Percentiles rank a stretch among this genome's conserved stretches.
Conservation (phyloP, 2,797 vertebrate species). For the Myotis daubentonii region DNA sequence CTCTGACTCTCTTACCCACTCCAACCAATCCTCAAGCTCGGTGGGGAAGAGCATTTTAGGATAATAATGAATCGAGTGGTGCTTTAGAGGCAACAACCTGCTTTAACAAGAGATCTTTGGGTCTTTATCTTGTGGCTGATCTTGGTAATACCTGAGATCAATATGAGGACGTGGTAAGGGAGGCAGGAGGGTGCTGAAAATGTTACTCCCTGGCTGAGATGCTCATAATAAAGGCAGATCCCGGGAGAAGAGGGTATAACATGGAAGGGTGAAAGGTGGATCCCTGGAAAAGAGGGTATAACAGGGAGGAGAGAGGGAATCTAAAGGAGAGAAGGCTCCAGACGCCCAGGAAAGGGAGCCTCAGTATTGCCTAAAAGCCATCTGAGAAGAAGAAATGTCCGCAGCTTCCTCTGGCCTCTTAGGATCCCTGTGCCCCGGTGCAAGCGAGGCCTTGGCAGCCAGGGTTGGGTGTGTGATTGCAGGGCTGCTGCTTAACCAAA, state of each 20-base stretch:
- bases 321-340: not conserved
- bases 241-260: not conserved
- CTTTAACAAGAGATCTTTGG: not conserved
- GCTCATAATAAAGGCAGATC: not conserved
- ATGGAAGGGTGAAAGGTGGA: no score
- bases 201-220: not conserved
- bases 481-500: not conserved
- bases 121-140: not conserved
- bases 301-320: not conserved
- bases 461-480: not conserved
- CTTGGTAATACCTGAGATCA: not conserved
- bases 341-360: not conserved
- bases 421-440: no score
- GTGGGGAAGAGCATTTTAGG: not conserved
- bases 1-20: not conserved
- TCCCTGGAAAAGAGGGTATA: not conserved
- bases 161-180: not conserved
- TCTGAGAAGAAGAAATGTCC: not conserved
- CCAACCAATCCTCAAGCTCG: not conserved
- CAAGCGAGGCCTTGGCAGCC: not conserved
- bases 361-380: not conserved
- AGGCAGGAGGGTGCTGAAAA: not conserved
- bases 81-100: not conserved
- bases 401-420: not conserved
- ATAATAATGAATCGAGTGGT: not conserved